Conservation (phyloP, 2,797 vertebrate genomes). For the Smutsia temminckii region DNA sequence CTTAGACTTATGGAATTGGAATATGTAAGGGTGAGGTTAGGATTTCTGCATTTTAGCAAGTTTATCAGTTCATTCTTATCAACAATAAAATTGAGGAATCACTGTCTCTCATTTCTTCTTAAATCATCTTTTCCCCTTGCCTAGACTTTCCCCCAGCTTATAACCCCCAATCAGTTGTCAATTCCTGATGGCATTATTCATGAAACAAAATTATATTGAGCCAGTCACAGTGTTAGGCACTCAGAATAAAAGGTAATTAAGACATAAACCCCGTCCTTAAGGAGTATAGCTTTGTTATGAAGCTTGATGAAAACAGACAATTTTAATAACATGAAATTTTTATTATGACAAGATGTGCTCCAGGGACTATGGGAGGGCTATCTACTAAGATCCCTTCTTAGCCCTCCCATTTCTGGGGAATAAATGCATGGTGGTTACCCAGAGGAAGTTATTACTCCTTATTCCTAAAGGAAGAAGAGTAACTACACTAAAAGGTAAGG, state of each 20-base stretch:
- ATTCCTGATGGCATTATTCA: neutral
- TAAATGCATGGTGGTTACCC: neutral
- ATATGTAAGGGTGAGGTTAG: neutral
- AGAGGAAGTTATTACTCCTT: neutral
- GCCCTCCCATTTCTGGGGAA: neutral
- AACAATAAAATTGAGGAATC: neutral
- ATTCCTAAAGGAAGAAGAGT: neutral
- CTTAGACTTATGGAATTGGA: neutral
- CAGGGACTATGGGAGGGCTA: neutral
- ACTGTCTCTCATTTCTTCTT: neutral
- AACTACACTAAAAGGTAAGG: neutral
- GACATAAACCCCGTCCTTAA: neutral
- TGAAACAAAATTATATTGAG: slow-evolving; percentile 48
- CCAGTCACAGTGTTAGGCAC: neutral
- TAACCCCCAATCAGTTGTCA: neutral
- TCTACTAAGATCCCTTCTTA: too few relatives aligned
- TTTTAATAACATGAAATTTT: slow-evolving; percentile 51
- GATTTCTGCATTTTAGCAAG: slow-evolving; percentile 19
- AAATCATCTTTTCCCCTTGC: neutral
- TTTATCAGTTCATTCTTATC: neutral
- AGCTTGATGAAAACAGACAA: neutral
- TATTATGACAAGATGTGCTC: neutral
- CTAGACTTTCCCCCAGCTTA: neutral
- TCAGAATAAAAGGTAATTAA: slow-evolving; percentile 47
- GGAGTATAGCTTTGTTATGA: neutral